phyloP scores from a whole-genome alignment of 1,140 invertebrate genomes.

The Popillia japonica region DNA sequence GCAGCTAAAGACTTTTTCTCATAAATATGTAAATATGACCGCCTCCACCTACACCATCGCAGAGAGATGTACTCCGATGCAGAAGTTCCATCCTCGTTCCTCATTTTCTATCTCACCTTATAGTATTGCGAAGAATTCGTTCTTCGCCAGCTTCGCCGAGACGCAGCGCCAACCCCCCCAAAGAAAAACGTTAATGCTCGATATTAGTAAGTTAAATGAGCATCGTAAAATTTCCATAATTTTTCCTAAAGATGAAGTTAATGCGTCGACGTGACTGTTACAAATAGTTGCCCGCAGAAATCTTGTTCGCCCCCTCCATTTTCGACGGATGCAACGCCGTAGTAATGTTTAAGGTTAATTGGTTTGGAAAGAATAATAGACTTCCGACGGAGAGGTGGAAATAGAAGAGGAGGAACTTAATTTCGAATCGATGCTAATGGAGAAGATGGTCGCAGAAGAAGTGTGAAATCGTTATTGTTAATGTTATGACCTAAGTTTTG shows the following conservation, averaged over 20 bases:
- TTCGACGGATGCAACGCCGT: too few relatives aligned
- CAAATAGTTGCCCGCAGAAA: not conserved
- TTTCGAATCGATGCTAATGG: too few relatives aligned
- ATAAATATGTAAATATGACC: conserved; percentile 22
- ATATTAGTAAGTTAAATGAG: conserved; percentile 22
- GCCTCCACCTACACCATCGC: not conserved
- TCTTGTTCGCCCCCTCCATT: not conserved
- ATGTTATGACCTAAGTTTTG: too few relatives aligned
- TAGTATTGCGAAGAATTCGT: too few relatives aligned
- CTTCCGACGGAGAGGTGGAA: too few relatives aligned
- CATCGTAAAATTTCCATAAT: conserved; percentile 28
- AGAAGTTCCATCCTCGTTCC: not conserved
- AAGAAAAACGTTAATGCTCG: not conserved
- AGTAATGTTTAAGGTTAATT: too few relatives aligned
- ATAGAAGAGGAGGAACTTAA: too few relatives aligned
- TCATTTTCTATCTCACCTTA: not conserved
- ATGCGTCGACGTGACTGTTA: conserved; percentile 24
- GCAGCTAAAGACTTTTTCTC: not conserved
- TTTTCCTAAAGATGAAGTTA: conserved; percentile 16
- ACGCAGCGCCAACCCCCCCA: not conserved
- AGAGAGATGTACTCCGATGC: too few relatives aligned
- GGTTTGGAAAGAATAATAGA: too few relatives aligned
- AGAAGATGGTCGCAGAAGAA: too few relatives aligned
- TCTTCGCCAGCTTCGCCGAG: too few relatives aligned
- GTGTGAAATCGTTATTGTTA: too few relatives aligned